phyloP scores from a whole-genome alignment of 2,888 invertebrate genomes.

The Antitype chi region DNA sequence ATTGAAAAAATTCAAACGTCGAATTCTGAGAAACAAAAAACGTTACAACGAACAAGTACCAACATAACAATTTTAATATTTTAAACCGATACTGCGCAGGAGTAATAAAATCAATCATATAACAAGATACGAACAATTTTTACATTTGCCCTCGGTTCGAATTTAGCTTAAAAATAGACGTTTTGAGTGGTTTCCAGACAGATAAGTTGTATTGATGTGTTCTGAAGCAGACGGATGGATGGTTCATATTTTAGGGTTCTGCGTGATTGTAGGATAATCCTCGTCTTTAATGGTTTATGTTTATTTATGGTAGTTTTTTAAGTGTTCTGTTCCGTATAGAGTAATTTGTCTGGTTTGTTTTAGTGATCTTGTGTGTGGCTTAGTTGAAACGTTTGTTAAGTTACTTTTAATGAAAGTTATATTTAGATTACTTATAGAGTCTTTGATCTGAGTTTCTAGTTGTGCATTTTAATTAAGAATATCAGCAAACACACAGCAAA shows the following conservation, averaged over 20 bases:
- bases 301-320: slow-evolving; percentile 65
- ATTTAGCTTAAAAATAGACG: slow-evolving; percentile 88
- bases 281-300: slow-evolving; percentile 57
- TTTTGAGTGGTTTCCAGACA: slow-evolving; percentile 85
- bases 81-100: slow-evolving; percentile 81
- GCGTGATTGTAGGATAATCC: slow-evolving; percentile 77
- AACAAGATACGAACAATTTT: slow-evolving; percentile 85
- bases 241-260: slow-evolving; percentile 78
- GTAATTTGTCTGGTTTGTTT: slow-evolving; percentile 49
- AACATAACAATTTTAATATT: slow-evolving; percentile 75
- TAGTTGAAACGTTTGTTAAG: slow-evolving; percentile 22
- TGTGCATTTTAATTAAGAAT: not conserved
- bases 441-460: slow-evolving; percentile 19
- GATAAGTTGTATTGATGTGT: slow-evolving; percentile 88
- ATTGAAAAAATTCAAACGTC: slow-evolving; percentile 58
- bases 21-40: slow-evolving; percentile 71
- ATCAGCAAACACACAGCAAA: not conserved
- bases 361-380: slow-evolving; percentile 17
- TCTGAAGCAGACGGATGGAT: slow-evolving; percentile 80
- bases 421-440: slow-evolving; percentile 11
- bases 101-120: slow-evolving; percentile 90
- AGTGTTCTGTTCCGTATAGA: slow-evolving; percentile 53
- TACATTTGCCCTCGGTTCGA: slow-evolving; percentile 81
- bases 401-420: slow-evolving; percentile 13
- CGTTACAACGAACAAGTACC: slow-evolving; percentile 72